Base-by-base conservation (phyloP, 2,888 invertebrate genomes). In the Rhodophaea formosa region DNA sequence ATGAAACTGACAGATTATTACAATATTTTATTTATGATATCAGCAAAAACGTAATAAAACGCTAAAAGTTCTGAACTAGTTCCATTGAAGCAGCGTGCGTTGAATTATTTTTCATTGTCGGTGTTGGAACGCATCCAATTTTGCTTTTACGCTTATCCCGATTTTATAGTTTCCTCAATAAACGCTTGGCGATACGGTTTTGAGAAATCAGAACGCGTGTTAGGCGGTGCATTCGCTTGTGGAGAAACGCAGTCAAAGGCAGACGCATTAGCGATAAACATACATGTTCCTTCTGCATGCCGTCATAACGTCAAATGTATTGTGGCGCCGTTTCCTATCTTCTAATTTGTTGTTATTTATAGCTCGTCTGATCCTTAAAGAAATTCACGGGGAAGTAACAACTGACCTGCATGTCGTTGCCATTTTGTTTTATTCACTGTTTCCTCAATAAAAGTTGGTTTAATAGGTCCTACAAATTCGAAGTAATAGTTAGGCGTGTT, bases 101-200 rank as follows among this genome's bases (percentile, higher is more conserved):
- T 79, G 85, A 87, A 88, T 87, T 85, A 88, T 86, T 84, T 85
- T 86, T 87, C 87, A 86, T 85, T 87, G 86, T 83, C 78, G 80
- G 77, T 63, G 68, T 81, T 90, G 90, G 90, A 88, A 63, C 60
- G 59, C 70, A 68, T 75, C 89, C 90, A 90, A 88, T 79, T 79
- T 76, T 67, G 84, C 85, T 87, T 90, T 90, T 88, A 90, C 82
- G 88, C 87, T 89, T 86, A 88, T 84, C 83, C 84, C 76, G 69
- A 78, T 85, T 84, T 90, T 88, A 89, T 86, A 79, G 87, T 86
- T 90, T 88, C 87, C 88, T 88, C 83, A 79, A 86, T 84, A 85
- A 88, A 80, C 77, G 78, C 79, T 82, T 80, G 83, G 80, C 82
- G 84, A 80, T 80, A 77, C 79, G 74, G 72, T 74, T 74, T 71